Percentiles rank a stretch among this genome's conserved stretches.
Conservation (phyloP, 2,888 invertebrate genomes). For the Cenopis cana region DNA sequence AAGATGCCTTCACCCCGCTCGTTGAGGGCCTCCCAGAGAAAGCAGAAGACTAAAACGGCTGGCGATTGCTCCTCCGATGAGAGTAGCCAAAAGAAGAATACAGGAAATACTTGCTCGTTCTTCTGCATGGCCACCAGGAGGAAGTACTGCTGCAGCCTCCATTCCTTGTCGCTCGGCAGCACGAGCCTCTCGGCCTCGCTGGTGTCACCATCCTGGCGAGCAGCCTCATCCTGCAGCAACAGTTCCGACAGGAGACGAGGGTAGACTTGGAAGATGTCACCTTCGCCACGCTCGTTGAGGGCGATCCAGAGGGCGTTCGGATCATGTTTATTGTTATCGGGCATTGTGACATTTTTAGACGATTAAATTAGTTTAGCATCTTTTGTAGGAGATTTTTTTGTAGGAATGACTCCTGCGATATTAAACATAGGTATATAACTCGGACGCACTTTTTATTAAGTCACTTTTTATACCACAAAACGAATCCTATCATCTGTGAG, state of each 20-base stretch:
- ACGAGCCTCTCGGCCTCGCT: conserved; percentile 84
- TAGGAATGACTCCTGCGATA: too few relatives aligned
- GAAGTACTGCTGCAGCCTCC: conserved; percentile 88
- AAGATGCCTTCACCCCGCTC: conserved; percentile 86
- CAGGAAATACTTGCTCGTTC: conserved; percentile 57
- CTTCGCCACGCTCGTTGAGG: conserved; percentile 82
- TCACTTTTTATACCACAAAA: too few relatives aligned
- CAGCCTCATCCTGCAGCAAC: conserved; percentile 80
- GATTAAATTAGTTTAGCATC: too few relatives aligned
- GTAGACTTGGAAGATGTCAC: conserved; percentile 87
- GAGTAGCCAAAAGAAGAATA: too few relatives aligned
- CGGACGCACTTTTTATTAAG: too few relatives aligned
- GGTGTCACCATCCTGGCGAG: conserved; percentile 72
- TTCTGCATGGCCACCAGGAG: conserved; percentile 87
- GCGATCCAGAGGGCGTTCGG: conserved; percentile 82
- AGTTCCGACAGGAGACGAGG: conserved; percentile 87
- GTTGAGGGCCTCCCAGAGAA: conserved; percentile 85
- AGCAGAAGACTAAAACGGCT: too few relatives aligned
- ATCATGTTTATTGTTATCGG: conserved; percentile 61
- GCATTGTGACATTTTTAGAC: conserved; percentile 57
- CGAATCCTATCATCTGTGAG: too few relatives aligned
- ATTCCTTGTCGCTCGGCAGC: conserved; percentile 89
- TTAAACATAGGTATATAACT: too few relatives aligned
- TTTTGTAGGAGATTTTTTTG: too few relatives aligned
- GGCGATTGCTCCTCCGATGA: too few relatives aligned